Conservation (phyloP, 2,888 invertebrate species). For the Aphidoletes aphidimyza region DNA sequence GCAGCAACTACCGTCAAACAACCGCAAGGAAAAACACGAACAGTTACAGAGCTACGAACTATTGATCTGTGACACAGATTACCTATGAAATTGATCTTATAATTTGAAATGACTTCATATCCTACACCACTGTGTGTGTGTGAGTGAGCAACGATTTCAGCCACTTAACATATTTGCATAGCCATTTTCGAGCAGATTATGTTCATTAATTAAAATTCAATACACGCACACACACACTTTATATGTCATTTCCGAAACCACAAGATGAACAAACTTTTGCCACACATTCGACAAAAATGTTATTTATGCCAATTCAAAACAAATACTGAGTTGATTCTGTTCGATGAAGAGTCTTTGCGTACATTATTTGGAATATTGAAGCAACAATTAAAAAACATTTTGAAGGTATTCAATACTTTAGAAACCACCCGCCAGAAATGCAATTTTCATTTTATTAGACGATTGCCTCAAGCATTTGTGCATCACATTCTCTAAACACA, state of each 20-base stretch:
- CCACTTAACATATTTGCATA: not conserved
- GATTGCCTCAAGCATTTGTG: not conserved
- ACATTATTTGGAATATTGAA: not conserved
- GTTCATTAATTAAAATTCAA: not conserved
- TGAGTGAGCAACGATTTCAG: not conserved
- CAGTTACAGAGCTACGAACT: not conserved
- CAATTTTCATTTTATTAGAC: slow-evolving; percentile 44
- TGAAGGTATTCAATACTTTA: no score
- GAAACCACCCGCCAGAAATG: not conserved
- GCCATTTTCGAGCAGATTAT: not conserved
- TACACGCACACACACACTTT: not conserved
- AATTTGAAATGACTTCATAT: not conserved
- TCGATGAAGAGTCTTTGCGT: no score
- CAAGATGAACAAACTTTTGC: no score
- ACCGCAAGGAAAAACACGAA: not conserved
- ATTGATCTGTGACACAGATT: not conserved
- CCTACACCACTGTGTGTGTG: no score
- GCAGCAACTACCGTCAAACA: not conserved
- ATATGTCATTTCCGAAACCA: not conserved
- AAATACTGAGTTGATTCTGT: not conserved
- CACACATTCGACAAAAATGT: no score
- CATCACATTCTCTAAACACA: slow-evolving; percentile 3
- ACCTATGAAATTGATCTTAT: not conserved
- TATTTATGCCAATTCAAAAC: not conserved
- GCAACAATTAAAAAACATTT: not conserved